Evolutionary conservation across 2,888 invertebrate genomes (phyloP), one percentile per base, ranked within the genome.

Genomic region (Volucella inanis): DNA sequence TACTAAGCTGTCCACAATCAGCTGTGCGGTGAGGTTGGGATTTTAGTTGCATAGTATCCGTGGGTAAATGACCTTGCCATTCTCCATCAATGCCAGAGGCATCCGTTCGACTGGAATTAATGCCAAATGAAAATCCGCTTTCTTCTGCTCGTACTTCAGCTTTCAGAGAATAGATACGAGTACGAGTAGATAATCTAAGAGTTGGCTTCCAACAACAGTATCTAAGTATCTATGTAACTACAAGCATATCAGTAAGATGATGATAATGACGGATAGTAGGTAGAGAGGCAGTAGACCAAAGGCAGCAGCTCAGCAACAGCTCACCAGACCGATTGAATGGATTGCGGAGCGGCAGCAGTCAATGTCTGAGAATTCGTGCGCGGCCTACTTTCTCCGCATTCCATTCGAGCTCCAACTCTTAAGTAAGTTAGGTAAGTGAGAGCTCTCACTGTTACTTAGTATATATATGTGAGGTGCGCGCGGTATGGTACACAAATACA

Each of bases 371-470:
- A 89, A 89, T 89, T 89, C 88, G 88, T 89, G 89, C 89, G 90
- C 90, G 91, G 90, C 91, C 91, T 91, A 91, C 91, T 91, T 91
- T 91, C 91, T 90, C 91, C 90, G 88, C 91, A 91, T 91, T 91
- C 91, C 91, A 89, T 81, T 85, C 81, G 85, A 76, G 85, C 81
- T 81, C 81, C 77, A 85, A 85, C 85, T 85, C 85, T 85, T 71
- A 85, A 85, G 85, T 85, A 72, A 84, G 84, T 84, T 79, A 84
- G 84, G 79, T 79, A 84, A 84, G 84, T 84, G 84, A 85, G 85
- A 81, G 85, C 81, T 85, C 76, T 72, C 65, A 77, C 76, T 82
- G 75, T 70, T 81, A 80, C 70, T 64, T 80, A 31, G 31, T 31
- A 31, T 31, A 31, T 31, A 6, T 31, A 31, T 31, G 31, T 31